Percentiles rank a stretch among this genome's conserved stretches.
Evolutionary conservation across 2,888 invertebrate genomes (phyloP).

Genomic region (Tholera decimalis): DNA sequence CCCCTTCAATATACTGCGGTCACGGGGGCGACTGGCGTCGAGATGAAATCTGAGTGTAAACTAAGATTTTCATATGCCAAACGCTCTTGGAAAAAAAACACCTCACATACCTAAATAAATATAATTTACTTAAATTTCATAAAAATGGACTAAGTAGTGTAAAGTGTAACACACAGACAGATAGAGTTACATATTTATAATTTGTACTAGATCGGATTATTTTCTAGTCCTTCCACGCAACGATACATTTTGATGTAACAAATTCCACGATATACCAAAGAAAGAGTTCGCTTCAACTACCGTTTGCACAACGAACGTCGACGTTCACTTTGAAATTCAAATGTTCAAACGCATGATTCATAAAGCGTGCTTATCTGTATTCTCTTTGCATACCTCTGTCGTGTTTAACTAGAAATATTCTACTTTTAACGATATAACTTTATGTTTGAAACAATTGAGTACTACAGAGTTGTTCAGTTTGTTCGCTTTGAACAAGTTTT

Average conservation of each 20-base stretch:
- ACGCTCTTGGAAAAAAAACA: not conserved
- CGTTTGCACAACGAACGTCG: conserved; percentile 61
- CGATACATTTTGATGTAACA: not conserved
- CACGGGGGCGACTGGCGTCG: not conserved
- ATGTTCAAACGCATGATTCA: conserved; percentile 71
- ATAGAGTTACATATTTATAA: no score
- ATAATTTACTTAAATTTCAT: no score
- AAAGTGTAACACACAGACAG: no score
- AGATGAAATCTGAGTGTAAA: conserved; percentile 27
- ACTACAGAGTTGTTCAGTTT: not conserved
- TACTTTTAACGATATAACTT: conserved; percentile 58
- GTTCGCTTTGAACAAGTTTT: no score
- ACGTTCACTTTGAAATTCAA: conserved; percentile 73
- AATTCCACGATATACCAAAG: conserved; percentile 39
- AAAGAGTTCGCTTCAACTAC: conserved; percentile 57
- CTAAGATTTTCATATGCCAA: no score
- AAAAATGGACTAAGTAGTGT: no score
- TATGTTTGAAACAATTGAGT: conserved; percentile 45
- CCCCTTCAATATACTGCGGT: conserved; percentile 14
- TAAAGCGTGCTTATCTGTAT: conserved; percentile 69
- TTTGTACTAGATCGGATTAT: no score
- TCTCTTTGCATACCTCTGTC: conserved; percentile 66
- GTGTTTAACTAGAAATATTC: conserved; percentile 49
- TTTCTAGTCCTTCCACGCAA: no score
- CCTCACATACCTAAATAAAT: no score